Conservation (phyloP, 2,888 invertebrate genomes). For the Perithous albicinctus region DNA sequence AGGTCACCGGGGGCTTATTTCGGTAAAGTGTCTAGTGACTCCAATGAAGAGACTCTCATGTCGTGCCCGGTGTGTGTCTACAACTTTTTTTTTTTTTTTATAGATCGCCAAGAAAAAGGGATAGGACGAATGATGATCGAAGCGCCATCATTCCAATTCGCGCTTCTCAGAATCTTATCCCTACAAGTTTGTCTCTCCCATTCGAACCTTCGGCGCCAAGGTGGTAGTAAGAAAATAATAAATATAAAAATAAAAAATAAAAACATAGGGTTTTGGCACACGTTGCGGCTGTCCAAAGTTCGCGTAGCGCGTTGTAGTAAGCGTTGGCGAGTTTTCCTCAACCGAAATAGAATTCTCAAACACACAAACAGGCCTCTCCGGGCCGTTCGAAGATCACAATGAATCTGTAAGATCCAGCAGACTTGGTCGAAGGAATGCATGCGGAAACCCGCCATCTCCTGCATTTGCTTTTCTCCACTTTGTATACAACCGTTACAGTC, state of each 20-base stretch:
- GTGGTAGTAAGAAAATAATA: constrained; percentile 15
- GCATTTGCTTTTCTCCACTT: not conserved
- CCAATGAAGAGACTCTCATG: not conserved
- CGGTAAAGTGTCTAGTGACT: constrained; percentile 44
- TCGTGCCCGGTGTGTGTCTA: not conserved
- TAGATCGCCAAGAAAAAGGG: not conserved
- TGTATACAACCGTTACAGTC: constrained; percentile 32
- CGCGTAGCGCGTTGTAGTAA: not conserved
- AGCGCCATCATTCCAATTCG: constrained; percentile 19
- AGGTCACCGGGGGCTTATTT: constrained; percentile 53
- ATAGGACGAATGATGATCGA: constrained; percentile 18
- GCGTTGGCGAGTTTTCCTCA: constrained; percentile 2
- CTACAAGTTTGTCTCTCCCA: constrained; percentile 25
- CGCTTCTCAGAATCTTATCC: constrained; percentile 61
- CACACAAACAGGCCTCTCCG: constrained; percentile 44
- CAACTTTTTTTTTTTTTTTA: no score
- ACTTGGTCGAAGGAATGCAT: constrained; percentile 35
- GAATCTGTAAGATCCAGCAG: constrained; percentile 40
- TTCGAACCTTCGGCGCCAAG: not conserved
- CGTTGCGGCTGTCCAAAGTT: constrained; percentile 49
- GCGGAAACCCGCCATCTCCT: constrained; percentile 29
- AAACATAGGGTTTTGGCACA: constrained; percentile 54
- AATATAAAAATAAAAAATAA: no score
- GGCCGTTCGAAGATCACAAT: constrained; percentile 53
- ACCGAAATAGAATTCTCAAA: constrained; percentile 62